A percentile compares a stretch with the other conserved stretches of the same genome.
Evolutionary conservation across 2,888 invertebrate species (phyloP).

Genomic region (Sphaerophoria taeniata): DNA sequence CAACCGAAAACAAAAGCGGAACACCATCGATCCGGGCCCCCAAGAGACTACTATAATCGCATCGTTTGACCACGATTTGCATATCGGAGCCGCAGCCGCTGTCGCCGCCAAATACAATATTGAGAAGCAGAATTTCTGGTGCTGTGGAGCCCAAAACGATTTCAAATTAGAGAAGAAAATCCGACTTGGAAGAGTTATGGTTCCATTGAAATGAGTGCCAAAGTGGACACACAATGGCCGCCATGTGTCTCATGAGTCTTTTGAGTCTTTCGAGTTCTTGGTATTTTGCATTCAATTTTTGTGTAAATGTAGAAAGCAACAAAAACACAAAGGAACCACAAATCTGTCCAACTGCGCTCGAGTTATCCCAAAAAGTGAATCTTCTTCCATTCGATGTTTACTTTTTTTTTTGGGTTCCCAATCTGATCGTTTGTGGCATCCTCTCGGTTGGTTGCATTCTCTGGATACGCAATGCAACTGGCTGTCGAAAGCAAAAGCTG

Average conservation of each 20-base stretch:
- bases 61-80: conserved; percentile 73
- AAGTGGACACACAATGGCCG: conserved; percentile 72
- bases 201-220: conserved; percentile 73
- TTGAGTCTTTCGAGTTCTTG: conserved; percentile 34
- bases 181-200: conserved; percentile 72
- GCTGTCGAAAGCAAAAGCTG: conserved; percentile 50
- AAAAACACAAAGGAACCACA: conserved; percentile 69
- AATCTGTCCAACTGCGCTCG: conserved; percentile 57
- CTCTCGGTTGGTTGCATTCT: conserved; percentile 30
- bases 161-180: conserved; percentile 70
- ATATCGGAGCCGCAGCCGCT: conserved; percentile 71
- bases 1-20: conserved; percentile 65
- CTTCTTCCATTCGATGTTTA: conserved; percentile 22
- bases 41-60: conserved; percentile 42
- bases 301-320: conserved; percentile 22
- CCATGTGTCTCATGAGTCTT: conserved; percentile 32
- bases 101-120: conserved; percentile 59
- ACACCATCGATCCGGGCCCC: conserved; percentile 30
- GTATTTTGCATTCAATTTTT: conserved; percentile 63
- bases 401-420: background rate
- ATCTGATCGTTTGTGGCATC: conserved; percentile 3
- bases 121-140: background rate
- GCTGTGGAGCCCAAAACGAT: conserved; percentile 54
- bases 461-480: conserved; percentile 15
- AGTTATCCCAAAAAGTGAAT: conserved; percentile 62